Evolutionary conservation across 2,888 invertebrate genomes (phyloP), one percentile per base, ranked within the genome.

Genomic region (Macrosiphum euphorbiae): DNA sequence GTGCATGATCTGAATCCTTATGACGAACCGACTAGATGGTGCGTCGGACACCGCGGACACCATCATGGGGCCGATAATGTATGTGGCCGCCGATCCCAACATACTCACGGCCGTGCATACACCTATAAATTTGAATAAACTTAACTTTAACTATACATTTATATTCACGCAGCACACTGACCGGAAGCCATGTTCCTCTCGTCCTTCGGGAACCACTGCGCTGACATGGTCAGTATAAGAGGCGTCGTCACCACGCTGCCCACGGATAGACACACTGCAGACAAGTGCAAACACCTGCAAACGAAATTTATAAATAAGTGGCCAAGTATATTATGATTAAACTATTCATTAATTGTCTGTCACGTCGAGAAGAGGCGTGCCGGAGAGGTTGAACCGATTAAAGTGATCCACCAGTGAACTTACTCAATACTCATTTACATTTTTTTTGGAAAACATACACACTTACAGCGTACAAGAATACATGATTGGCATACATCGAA

Each of bases 121-220:
- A 89, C 93, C 89, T 93, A n/a, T 35, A 50, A 84, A 55, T 26
- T 3, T 0, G 26, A 44, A 86, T 67, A n/a, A 1, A 16, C 67
- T n/a, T 67, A 35, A n/a, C 4, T 67, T 67, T n/a, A 67, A n/a
- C 67, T n/a, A n/a, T 16, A n/a, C 16, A 0, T 5, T 16, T n/a
- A 35, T 67, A 67, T 35, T 35, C n/a, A 67, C 20, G 41, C 4
- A 35, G 3, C 10, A 10, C 2, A n/a, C 92, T 47, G 78, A 93
- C 92, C 88, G 11, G 52, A 90, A 41, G 94, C 94, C 85, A 94
- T 50, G 61, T 90, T 94, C 28, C 94, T 86, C 13, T 94, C 94
- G 28, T 94, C 61, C 24, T 90, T 85, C 41, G 94, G 94, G 24
- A 90, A 90, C 90, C 94, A 94, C 50, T 94, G 94, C 0, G 90